Evolutionary conservation across 2,888 invertebrate genomes (phyloP).

Genomic region (Pyrrhosoma nymphula): DNA sequence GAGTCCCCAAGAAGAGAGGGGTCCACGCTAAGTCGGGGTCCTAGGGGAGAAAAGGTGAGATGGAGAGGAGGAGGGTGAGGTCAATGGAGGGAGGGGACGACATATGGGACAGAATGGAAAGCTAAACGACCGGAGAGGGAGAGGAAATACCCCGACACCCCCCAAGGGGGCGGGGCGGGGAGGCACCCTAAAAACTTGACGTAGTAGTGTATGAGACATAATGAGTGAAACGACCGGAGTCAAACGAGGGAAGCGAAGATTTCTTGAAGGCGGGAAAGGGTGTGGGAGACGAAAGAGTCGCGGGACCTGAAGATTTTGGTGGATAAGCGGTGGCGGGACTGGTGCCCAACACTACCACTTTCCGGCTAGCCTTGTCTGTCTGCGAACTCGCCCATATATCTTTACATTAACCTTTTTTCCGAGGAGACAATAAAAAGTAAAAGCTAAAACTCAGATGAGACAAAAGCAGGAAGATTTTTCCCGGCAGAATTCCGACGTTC

Average conservation of each 20-base stretch:
- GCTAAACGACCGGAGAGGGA: neutral
- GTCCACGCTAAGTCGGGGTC: neutral
- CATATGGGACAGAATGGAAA: neutral
- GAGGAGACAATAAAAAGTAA: constrained; percentile 4
- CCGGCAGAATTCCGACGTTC: neutral
- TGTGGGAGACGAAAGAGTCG: neutral
- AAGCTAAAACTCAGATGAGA: neutral
- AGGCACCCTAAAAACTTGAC: neutral
- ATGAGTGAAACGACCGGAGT: constrained; percentile 24
- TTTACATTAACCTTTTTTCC: constrained; percentile 46
- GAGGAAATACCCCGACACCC: neutral
- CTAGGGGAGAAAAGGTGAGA: neutral
- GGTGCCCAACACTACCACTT: neutral
- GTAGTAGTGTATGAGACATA: constrained; percentile 28
- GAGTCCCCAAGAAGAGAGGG: neutral
- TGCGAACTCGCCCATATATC: constrained; percentile 45
- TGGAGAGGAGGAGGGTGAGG: neutral
- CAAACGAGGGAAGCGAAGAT: neutral
- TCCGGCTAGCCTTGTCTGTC: constrained; percentile 14
- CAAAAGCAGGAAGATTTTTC: neutral
- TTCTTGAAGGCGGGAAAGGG: neutral
- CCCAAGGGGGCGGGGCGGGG: neutral
- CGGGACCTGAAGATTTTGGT: neutral
- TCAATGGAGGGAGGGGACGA: neutral
- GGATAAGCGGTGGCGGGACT: neutral